Evolutionary conservation across 1,140 invertebrate species (phyloP), one percentile per base, ranked within the genome.

Genomic region (Rhagoletis zephyria): DNA sequence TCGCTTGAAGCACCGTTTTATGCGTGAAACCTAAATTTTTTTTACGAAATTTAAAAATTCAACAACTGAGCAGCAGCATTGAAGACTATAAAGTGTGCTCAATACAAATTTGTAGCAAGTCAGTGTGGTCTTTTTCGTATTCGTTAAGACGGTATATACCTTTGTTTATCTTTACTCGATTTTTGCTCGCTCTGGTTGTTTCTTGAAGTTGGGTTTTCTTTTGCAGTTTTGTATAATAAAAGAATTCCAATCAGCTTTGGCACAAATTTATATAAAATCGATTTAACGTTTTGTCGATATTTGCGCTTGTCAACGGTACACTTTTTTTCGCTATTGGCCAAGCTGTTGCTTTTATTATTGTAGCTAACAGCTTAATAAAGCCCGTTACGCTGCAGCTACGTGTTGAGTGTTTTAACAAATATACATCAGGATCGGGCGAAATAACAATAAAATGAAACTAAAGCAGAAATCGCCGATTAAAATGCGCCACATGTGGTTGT

Each of bases 241-340:
- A 19, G 74, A 81, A 81, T 81, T 81, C 48, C 14, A 81, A 81
- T 81, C 74, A 81, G 74, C 74, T 81, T 81, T 81, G 48, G n/a
- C 74, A 59, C 16, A 56, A 10, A 81, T 81, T 81, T 81, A 56
- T 81, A 56, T 81, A 81, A 81, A 81, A 59, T 81, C 74, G 74
- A 81, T 81, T 81, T 81, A 51, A 81, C 74, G 48, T 81, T 81
- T 81, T 81, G 74, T 48, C 48, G 56, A 56, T 81, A 81, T 56
- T 59, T 4, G 48, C 48, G 48, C 48, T 59, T 16, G n/a, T 9
- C 16, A 48, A 74, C 70, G n/a, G 12, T 74, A 12, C 42, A 74
- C 42, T 4, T 74, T 30, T 74, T 30, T 63, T 16, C 61, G 9
- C 16, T 74, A 74, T 48, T 12, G 45, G 12, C 0, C 4, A 74